Evolutionary conservation across 2,888 invertebrate species (phyloP), one percentile per base, ranked within the genome.

Genomic region (Sinohyriopsis cumingii): DNA sequence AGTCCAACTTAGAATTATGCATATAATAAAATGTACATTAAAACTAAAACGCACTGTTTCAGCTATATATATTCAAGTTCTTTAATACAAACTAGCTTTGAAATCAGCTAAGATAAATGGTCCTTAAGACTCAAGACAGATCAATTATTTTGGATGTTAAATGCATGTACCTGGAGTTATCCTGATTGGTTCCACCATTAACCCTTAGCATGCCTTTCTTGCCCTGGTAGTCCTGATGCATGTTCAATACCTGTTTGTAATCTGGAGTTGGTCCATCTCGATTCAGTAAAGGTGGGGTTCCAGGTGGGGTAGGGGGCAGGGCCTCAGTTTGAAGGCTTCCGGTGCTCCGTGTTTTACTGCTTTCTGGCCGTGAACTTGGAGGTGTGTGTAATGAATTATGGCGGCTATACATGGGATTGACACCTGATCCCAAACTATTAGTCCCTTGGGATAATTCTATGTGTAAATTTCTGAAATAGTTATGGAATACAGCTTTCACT

Each of bases 211-310:
- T 83, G 33, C 84, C 86, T 57, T 75, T 72, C 33, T 82, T 79
- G 60, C 81, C 83, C 67, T 84, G 83, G 71, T 84, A 84, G 54
- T 79, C 78, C 19, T 83, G 83, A 64, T 84, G 84, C 63, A 82
- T 71, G 64, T 85, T 85, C 19, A 85, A 67, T 64, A 78, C 71
- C 12, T 82, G 70, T 6, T 62, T 63, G 68, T 78, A 80, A 56
- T 75, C 73, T 53, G 69, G 61, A 1, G 78, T 72, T 12, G 79
- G 75, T 19, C 73, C 75, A 45, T 80, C 78, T 33, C 82, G 71
- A 59, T 75, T 73, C 55, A 81, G 75, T 25, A 80, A 56, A 4
- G 81, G 80, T 0, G 82, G 81, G 1, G 66, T 69, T 7, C 65
- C 53, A 25, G 55, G 65, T 62, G 62, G 55, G 33, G 53, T 53